These are phyloP conservation scores for Drosophila azteca DNA, from an alignment of 1,140 invertebrate species.

Conservation along the genomic window DNA sequence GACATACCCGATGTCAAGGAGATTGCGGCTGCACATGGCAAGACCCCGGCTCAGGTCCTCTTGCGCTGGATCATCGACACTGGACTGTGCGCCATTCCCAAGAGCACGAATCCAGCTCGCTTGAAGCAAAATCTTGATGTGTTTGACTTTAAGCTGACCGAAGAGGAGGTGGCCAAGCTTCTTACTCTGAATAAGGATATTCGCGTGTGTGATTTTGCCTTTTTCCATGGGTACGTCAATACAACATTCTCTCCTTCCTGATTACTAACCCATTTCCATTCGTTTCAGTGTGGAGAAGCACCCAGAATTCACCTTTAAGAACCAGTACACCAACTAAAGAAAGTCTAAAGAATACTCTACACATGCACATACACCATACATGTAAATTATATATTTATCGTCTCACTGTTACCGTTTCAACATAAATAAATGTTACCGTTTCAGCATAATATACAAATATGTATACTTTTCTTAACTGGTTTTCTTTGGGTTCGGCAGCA, in stretches of 20 bases:
- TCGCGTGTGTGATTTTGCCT: constrained; percentile 88
- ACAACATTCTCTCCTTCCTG: constrained; percentile 58
- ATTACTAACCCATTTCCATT: constrained; percentile 76
- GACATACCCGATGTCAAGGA: constrained; percentile 87
- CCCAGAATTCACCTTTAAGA: constrained; percentile 86
- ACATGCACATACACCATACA: no score
- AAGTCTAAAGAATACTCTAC: no score
- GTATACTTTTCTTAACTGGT: constrained; percentile 13
- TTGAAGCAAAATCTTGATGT: constrained; percentile 88
- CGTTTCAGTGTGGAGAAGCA: constrained; percentile 86
- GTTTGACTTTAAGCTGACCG: constrained; percentile 86
- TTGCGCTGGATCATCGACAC: constrained; percentile 90
- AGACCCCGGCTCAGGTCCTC: constrained; percentile 91
- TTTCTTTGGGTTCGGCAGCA: constrained; percentile 46
- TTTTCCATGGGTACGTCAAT: constrained; percentile 84
- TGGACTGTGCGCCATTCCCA: constrained; percentile 91
- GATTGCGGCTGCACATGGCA: constrained; percentile 88
- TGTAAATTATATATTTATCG: no score
- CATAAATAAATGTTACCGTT: no score
- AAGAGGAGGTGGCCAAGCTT: constrained; percentile 85
- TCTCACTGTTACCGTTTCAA: no score
- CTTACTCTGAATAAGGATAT: constrained; percentile 87
- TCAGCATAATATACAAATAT: constrained; percentile 4
- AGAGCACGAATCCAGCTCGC: constrained; percentile 90
- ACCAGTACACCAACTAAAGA: constrained; percentile 63